phyloP scores from a whole-genome alignment of 2,888 invertebrate species.

The Melanotus villosus region DNA sequence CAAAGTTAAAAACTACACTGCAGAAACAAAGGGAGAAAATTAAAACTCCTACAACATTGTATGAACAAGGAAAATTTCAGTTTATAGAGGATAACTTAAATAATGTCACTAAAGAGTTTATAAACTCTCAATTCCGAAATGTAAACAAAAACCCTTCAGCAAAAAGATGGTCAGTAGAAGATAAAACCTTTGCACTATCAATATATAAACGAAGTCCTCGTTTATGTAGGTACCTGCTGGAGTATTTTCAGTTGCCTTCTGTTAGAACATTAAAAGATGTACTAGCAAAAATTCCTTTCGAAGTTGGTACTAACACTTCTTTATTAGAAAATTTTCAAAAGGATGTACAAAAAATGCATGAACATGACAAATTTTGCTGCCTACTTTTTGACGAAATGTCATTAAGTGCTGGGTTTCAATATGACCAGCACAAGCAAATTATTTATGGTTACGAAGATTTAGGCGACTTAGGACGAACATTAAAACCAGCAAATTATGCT shows the following conservation, averaged over 20 bases:
- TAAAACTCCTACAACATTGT: not conserved
- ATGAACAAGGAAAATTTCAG: not conserved
- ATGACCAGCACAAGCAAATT: conserved; percentile 42
- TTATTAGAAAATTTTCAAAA: not conserved
- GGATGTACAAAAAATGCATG: not conserved
- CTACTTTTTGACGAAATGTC: conserved; percentile 52
- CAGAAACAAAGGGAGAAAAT: not conserved
- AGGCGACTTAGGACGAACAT: conserved; percentile 44
- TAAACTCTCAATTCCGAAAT: too few species aligned
- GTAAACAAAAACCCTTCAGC: too few species aligned
- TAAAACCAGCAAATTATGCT: conserved; percentile 53
- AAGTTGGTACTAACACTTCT: not conserved
- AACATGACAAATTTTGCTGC: not conserved
- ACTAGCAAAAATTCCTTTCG: conserved; percentile 17
- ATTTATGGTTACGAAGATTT: conserved; percentile 51
- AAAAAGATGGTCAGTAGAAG: not conserved
- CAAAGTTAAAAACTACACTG: not conserved
- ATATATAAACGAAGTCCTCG: conserved; percentile 2
- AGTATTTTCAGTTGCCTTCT: too few species aligned
- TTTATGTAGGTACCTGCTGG: conserved; percentile 33
- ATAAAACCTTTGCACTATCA: conserved; percentile 9
- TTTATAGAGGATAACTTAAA: not conserved
- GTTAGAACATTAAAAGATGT: too few species aligned
- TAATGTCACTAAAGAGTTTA: not conserved
- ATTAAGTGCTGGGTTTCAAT: conserved; percentile 40